phyloP scores from a whole-genome alignment of 2,888 invertebrate genomes.

The Apocheima hispidaria region DNA sequence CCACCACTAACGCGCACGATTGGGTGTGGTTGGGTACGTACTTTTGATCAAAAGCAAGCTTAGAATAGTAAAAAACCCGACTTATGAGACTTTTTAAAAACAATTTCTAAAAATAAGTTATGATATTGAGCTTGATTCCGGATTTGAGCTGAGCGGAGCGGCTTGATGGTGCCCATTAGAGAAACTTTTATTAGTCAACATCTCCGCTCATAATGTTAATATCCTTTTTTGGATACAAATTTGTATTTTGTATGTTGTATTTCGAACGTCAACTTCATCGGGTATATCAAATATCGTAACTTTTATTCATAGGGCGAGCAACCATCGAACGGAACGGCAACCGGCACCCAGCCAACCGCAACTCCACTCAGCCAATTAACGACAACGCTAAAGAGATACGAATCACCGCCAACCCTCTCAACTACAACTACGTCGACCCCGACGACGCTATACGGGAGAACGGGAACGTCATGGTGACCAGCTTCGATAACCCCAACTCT shows the following conservation, averaged over 20 bases:
- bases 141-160: too few species aligned
- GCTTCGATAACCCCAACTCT: slow-evolving; percentile 91
- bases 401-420: slow-evolving; percentile 92
- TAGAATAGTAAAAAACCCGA: too few species aligned
- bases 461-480: slow-evolving; percentile 86
- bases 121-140: too few species aligned
- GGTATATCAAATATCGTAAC: background rate
- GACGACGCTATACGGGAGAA: slow-evolving; percentile 86
- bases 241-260: background rate
- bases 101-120: too few species aligned
- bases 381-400: slow-evolving; percentile 87
- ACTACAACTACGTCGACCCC: slow-evolving; percentile 89
- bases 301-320: slow-evolving; percentile 78
- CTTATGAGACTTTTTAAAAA: too few species aligned
- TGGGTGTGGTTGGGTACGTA: slow-evolving; percentile 96
- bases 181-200: too few species aligned
- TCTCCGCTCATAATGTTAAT: too few species aligned
- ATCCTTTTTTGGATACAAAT: background rate
- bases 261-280: background rate
- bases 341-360: slow-evolving; percentile 75
- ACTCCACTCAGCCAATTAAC: slow-evolving; percentile 66
- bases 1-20: slow-evolving; percentile 96
- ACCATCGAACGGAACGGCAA: slow-evolving; percentile 86
- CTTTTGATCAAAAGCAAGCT: too few species aligned
- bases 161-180: too few species aligned